These are phyloP conservation scores for Drosophila mayaguana DNA, from an alignment of 2,888 invertebrate genomes.

Conservation along the genomic window DNA sequence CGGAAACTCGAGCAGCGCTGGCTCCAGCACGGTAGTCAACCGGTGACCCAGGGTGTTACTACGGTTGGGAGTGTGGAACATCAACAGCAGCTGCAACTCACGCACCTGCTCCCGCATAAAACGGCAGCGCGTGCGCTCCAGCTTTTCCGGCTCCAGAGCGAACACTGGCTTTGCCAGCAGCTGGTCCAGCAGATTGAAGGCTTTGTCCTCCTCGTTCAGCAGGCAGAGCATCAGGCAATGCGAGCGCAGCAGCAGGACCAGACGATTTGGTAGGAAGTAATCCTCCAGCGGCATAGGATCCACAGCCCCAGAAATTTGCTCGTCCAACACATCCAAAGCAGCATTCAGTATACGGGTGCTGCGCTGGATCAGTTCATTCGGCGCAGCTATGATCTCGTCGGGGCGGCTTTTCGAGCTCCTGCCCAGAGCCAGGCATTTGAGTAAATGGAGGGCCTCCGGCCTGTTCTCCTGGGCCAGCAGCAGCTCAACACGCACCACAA, in stretches of 20 bases:
- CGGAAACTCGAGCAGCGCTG: conserved; percentile 86
- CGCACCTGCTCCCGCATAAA: conserved; percentile 85
- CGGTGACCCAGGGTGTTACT: not conserved
- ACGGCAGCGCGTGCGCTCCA: conserved; percentile 44
- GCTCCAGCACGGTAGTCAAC: conserved; percentile 75
- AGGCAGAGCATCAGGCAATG: conserved; percentile 70
- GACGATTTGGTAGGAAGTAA: conserved; percentile 78
- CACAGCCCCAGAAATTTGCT: not conserved
- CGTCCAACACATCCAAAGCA: conserved; percentile 49
- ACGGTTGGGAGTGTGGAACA: conserved; percentile 60
- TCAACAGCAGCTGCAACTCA: conserved; percentile 83
- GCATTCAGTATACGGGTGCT: conserved; percentile 52
- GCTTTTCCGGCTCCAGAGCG: conserved; percentile 56
- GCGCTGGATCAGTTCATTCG: not conserved
- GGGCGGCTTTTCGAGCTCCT: not conserved
- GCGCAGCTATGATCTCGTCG: not conserved
- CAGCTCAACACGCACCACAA: conserved; percentile 75
- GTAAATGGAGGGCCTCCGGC: conserved; percentile 62
- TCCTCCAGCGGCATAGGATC: conserved; percentile 75
- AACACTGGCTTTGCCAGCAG: conserved; percentile 14
- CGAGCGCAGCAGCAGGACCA: conserved; percentile 72
- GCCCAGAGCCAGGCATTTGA: conserved; percentile 61
- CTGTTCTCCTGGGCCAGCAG: conserved; percentile 62
- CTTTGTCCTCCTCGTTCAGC: conserved; percentile 59
- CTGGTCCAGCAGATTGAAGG: conserved; percentile 58